A percentile compares a stretch with the other conserved stretches of the same genome.
phyloP scores from a whole-genome alignment of 1,140 invertebrate species.

The Araneus ventricosus region DNA sequence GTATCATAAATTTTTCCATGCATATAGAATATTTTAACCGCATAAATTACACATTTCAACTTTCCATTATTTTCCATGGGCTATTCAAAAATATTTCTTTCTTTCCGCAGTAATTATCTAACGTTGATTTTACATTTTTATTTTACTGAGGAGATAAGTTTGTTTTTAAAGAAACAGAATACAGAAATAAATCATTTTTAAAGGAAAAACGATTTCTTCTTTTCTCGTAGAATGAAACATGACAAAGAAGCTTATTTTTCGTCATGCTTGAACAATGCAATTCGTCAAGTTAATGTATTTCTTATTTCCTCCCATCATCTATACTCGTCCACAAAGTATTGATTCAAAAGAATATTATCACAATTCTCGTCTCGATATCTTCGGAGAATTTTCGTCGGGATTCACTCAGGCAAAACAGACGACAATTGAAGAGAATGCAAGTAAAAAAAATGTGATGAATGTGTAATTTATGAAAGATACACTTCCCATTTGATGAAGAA shows the following conservation, averaged over 20 bases:
- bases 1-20: too few species aligned
- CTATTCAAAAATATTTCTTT: too few species aligned
- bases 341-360: constrained; percentile 27
- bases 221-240: not conserved
- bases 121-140: too few species aligned
- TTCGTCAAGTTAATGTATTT: constrained; percentile 64
- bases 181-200: too few species aligned
- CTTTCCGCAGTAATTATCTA: too few species aligned
- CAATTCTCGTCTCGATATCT: constrained; percentile 50
- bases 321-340: not conserved
- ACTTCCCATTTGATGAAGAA: not conserved
- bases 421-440: not conserved
- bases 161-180: too few species aligned
- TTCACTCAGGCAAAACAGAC: constrained; percentile 15
- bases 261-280: constrained; percentile 32
- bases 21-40: too few species aligned
- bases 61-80: too few species aligned
- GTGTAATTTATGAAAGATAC: constrained; percentile 32
- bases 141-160: too few species aligned
- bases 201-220: not conserved
- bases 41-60: too few species aligned
- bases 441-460: constrained; percentile 31
- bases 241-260: constrained; percentile 41
- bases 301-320: constrained; percentile 41
- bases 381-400: constrained; percentile 1